Evolutionary conservation across 2,113 vertebrate genomes (phyloP).

Genomic region (Spea bombifrons): DNA sequence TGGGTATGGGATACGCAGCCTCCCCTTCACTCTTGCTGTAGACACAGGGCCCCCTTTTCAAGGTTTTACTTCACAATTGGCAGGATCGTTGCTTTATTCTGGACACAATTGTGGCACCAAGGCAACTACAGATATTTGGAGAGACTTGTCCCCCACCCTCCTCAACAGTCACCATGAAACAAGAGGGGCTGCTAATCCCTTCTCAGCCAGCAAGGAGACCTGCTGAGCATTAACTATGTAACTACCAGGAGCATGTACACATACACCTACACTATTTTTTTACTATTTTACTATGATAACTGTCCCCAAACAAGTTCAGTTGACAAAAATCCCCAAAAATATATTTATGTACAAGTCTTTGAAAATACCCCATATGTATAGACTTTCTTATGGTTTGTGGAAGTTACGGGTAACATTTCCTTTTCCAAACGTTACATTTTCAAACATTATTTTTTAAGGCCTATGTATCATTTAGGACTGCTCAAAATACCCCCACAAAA

Average conservation of each 20-base stretch:
- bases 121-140: conserved; percentile 47
- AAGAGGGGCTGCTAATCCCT: conserved; percentile 37
- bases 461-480: no score
- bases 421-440: no score
- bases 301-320: no score
- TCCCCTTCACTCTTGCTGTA: conserved; percentile 12
- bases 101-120: conserved; percentile 45
- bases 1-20: neutral
- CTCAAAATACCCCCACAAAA: no score
- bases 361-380: no score
- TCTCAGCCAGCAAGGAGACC: conserved; percentile 17
- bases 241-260: neutral
- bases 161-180: conserved; percentile 21
- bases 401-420: no score
- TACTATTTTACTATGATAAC: no score
- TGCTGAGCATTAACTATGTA: conserved; percentile 19
- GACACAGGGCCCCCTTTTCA: conserved; percentile 26
- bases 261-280: no score
- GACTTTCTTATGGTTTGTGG: no score
- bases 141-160: neutral
- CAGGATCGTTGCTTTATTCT: conserved; percentile 42
- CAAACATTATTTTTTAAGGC: no score
- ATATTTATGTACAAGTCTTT: no score
- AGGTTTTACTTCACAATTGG: conserved; percentile 29
- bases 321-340: no score